Conservation (phyloP, 2,888 invertebrate species). For the Drosophila subsilvestris region DNA sequence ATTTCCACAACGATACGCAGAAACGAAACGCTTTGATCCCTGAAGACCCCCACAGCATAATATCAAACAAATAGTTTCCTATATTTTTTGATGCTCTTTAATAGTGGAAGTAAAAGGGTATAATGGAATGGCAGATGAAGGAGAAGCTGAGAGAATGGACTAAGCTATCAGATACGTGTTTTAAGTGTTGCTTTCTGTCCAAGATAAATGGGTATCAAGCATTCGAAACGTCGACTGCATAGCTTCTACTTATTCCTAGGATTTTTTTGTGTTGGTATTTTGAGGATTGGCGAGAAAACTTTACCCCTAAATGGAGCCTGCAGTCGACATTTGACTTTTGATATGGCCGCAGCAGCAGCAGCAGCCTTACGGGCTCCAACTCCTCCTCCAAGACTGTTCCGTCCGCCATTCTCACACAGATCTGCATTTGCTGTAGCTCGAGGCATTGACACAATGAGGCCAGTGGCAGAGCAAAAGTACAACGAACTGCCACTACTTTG, state of each 20-base stretch:
- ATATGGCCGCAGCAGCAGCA: constrained; percentile 50
- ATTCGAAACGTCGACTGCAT: background rate
- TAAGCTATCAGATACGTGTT: too few species aligned
- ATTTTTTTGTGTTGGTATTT: background rate
- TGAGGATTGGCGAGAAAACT: constrained; percentile 52
- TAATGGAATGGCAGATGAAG: too few species aligned
- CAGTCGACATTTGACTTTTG: constrained; percentile 70
- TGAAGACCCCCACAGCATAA: constrained; percentile 27
- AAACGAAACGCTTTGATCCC: constrained; percentile 36
- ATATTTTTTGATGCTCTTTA: constrained; percentile 33
- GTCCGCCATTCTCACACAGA: constrained; percentile 2
- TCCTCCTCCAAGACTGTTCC: constrained; percentile 47
- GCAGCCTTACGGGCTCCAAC: constrained; percentile 25
- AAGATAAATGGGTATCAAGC: background rate
- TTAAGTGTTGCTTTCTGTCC: too few species aligned
- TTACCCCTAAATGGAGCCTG: constrained; percentile 58
- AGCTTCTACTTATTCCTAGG: background rate
- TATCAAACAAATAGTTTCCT: constrained; percentile 46
- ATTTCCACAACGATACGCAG: constrained; percentile 61
- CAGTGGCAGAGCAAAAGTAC: constrained; percentile 46
- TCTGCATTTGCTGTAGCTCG: constrained; percentile 24
- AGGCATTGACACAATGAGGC: constrained; percentile 69
- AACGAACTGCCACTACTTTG: constrained; percentile 46
- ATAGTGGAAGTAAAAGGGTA: background rate
- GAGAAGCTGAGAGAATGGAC: too few species aligned